Base-by-base conservation (phyloP, 2,888 invertebrate species). In the Apamea sordens region DNA sequence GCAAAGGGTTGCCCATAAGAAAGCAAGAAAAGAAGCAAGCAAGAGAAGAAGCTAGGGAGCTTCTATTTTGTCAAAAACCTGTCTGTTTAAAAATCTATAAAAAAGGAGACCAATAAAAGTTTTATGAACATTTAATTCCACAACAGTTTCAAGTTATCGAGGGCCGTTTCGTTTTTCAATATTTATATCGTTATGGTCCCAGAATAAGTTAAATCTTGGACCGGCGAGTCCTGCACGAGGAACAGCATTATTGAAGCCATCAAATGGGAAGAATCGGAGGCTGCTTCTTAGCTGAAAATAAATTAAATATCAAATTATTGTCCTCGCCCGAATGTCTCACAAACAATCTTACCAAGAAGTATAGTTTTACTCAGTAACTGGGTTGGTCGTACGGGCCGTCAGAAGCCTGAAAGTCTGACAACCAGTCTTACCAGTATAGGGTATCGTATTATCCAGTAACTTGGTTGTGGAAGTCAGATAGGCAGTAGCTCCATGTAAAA, bases 181-280 rank as follows among this genome's bases (percentile, higher is more conserved):
- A 7, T 80, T 61, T 18, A 91, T 59, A 4, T 90, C 89, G 73
- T 78, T 88, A 70, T 80, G 84, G 7, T 89, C 86, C 70, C 90
- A 77, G 32, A 84, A 70, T 1, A 92, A 53, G 24, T 88, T 90
- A 53, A 90, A 91, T 5, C 79, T 81, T 36, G 84, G 82, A 1
- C 84, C 78, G 21, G 89, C 79, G 41, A 70, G 41, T 5, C 13
- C 21, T 15, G 24, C 28, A 15, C 10, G 44, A 36, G 53, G 21
- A 0, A 74, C 15, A 32, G 2, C 28, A 8, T n/a, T 36, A 41
- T 53, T 61, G 21, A 44, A 61, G 15, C 24, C 83, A 53, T 61
- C 6, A 36, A 76, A 83, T 0, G 79, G 84, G 0, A 70, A 79
- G 32, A 59, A 32, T 10, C 76, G 70, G 2, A 86, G 76, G 41